A percentile compares a stretch with the other conserved stretches of the same genome.
phyloP scores from a whole-genome alignment of 2,113 vertebrate genomes.

The Cyphomyrus plagiostoma region DNA sequence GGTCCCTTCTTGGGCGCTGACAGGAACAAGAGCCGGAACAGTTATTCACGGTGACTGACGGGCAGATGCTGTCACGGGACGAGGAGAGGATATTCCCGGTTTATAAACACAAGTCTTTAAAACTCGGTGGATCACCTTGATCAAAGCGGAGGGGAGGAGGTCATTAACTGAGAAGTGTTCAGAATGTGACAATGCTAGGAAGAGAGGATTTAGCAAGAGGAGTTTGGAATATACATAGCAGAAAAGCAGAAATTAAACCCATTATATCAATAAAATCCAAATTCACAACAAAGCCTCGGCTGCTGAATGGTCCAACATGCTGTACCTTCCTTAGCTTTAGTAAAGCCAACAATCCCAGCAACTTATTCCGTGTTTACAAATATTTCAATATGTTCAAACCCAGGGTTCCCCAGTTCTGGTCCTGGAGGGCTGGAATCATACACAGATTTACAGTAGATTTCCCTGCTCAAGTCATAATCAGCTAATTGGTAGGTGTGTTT shows the following conservation, averaged over 20 bases:
- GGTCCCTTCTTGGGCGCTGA: slow-evolving; percentile 86
- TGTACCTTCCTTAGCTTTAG: not conserved
- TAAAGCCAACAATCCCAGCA: not conserved
- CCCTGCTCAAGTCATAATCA: not conserved
- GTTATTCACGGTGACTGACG: not conserved
- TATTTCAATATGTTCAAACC: not conserved
- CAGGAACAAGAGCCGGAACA: not conserved
- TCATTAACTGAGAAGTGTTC: not conserved
- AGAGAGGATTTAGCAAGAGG: not conserved
- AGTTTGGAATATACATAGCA: not conserved
- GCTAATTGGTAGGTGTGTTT: not conserved
- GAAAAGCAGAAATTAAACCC: not conserved
- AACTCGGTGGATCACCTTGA: not conserved
- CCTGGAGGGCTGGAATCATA: not conserved
- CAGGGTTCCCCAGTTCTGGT: not conserved
- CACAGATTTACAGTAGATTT: not conserved
- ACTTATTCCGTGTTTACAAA: not conserved
- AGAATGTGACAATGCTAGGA: not conserved
- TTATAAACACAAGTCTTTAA: not conserved
- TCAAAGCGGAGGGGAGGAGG: not conserved
- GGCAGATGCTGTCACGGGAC: not conserved
- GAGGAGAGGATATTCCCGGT: not conserved
- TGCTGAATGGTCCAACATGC: not conserved
- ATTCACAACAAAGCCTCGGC: not conserved
- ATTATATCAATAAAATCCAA: not conserved